Evolutionary conservation across 2,797 vertebrate species (phyloP).

Genomic region (Rachycentron canadum): DNA sequence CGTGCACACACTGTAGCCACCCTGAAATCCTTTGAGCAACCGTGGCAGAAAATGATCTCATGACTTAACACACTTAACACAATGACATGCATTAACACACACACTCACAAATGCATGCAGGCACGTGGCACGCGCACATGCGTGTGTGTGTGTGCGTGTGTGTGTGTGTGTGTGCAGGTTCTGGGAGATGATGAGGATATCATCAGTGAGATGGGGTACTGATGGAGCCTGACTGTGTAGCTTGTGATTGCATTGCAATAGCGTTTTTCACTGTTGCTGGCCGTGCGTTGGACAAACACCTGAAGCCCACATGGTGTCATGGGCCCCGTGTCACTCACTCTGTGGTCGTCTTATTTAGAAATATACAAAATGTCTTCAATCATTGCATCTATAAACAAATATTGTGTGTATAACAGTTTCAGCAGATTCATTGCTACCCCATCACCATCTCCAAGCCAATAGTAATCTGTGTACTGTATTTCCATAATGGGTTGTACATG

Average conservation of each 20-base stretch:
- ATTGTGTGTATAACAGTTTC: not conserved
- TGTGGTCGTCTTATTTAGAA: not conserved
- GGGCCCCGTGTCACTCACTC: constrained; percentile 4
- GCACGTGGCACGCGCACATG: not conserved
- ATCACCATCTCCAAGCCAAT: not conserved
- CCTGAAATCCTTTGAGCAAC: constrained; percentile 23
- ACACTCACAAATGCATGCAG: not conserved
- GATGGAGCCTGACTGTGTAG: constrained; percentile 57
- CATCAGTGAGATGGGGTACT: constrained; percentile 51
- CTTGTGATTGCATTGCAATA: constrained; percentile 52
- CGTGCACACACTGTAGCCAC: constrained; percentile 9
- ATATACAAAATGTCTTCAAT: constrained; percentile 1
- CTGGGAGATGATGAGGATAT: constrained; percentile 63
- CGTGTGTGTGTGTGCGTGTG: constrained; percentile 13
- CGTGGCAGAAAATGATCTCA: constrained; percentile 44
- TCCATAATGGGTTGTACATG: not conserved
- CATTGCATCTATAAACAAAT: not conserved
- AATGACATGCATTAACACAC: constrained; percentile 39
- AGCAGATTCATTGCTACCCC: not conserved
- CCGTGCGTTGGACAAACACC: constrained; percentile 58
- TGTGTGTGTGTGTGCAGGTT: constrained; percentile 35
- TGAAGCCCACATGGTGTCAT: constrained; percentile 16
- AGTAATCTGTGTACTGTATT: not conserved
- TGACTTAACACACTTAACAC: constrained; percentile 44
- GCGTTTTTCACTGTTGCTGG: constrained; percentile 43